Conservation (phyloP, 92 coral and sea anemone genomes). For the Nematostella vectensis region DNA sequence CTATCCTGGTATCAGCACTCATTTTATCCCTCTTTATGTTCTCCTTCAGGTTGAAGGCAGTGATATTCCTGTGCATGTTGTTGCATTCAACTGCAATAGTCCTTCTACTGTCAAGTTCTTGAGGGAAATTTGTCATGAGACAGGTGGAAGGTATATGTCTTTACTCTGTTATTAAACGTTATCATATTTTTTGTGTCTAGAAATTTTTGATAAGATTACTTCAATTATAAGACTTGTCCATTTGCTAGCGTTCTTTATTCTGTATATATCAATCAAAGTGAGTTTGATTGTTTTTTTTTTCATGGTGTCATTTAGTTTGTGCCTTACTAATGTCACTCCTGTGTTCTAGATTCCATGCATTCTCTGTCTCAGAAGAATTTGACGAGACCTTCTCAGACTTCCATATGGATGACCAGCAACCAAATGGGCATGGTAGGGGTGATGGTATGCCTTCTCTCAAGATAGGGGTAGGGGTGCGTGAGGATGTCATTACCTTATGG, state of each 20-base stretch:
- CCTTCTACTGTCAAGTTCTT: conserved; percentile 73
- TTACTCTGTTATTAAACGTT: not conserved
- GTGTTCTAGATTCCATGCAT: conserved; percentile 78
- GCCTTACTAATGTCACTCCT: not conserved
- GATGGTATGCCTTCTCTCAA: conserved; percentile 80
- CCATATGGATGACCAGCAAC: conserved; percentile 41
- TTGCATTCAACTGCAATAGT: conserved; percentile 79
- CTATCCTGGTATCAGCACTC: no score
- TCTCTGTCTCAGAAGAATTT: conserved; percentile 69
- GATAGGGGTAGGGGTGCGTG: conserved; percentile 92
- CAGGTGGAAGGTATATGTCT: conserved; percentile 58
- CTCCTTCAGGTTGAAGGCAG: conserved; percentile 53
- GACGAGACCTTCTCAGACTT: conserved; percentile 62
- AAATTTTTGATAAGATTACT: no score
- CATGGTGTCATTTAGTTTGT: no score
- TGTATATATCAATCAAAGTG: no score
- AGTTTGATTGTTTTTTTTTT: no score
- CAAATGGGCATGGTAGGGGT: conserved; percentile 73
- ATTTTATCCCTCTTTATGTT: not conserved
- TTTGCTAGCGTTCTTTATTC: no score
- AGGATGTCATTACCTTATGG: conserved; percentile 88
- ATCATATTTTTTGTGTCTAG: no score
- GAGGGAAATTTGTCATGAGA: conserved; percentile 48
- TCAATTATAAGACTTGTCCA: no score
- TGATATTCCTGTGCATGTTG: conserved; percentile 70